Percentiles rank a stretch among this genome's conserved stretches.
Conservation (phyloP, 1,140 invertebrate species). For the Acromyrmex echinatior region DNA sequence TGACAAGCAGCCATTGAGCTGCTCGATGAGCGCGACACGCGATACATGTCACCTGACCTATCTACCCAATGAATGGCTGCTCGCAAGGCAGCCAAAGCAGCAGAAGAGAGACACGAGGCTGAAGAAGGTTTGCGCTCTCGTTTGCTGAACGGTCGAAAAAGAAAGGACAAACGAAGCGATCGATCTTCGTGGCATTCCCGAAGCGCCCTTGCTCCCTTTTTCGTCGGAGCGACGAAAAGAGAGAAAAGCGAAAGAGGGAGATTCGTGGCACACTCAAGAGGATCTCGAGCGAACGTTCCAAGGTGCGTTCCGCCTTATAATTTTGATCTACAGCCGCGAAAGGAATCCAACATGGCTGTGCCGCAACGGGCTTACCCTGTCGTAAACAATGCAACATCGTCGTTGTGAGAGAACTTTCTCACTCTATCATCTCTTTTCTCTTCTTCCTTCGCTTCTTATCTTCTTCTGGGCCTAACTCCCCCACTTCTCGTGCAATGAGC, state of each 20-base stretch:
- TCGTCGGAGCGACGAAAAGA: conserved; percentile 7
- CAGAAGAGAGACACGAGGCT: conserved; percentile 31
- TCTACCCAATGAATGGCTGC: conserved; percentile 59
- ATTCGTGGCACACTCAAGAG: conserved; percentile 40
- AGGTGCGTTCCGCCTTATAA: conserved; percentile 80
- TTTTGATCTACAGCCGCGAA: conserved; percentile 80
- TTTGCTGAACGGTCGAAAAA: conserved; percentile 52
- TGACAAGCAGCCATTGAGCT: conserved; percentile 43
- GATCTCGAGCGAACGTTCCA: conserved; percentile 64
- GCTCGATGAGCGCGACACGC: conserved; percentile 61
- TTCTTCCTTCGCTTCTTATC: conserved; percentile 49
- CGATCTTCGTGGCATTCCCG: conserved; percentile 54
- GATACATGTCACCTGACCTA: conserved; percentile 69
- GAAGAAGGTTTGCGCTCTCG: conserved; percentile 61
- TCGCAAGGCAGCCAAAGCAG: conserved; percentile 19
- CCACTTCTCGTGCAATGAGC: background rate
- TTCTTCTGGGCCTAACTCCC: conserved; percentile 6
- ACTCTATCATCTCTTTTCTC: conserved; percentile 67
- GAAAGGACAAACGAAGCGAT: conserved; percentile 45
- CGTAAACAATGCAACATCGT: conserved; percentile 80
- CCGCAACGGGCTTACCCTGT: conserved; percentile 59
- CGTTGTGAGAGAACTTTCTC: conserved; percentile 53
- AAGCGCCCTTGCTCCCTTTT: conserved; percentile 48
- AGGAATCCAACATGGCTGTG: conserved; percentile 82
- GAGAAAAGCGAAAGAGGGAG: background rate